Conservation (phyloP, 1,140 invertebrate species). For the Alviniconcha marisindica region DNA sequence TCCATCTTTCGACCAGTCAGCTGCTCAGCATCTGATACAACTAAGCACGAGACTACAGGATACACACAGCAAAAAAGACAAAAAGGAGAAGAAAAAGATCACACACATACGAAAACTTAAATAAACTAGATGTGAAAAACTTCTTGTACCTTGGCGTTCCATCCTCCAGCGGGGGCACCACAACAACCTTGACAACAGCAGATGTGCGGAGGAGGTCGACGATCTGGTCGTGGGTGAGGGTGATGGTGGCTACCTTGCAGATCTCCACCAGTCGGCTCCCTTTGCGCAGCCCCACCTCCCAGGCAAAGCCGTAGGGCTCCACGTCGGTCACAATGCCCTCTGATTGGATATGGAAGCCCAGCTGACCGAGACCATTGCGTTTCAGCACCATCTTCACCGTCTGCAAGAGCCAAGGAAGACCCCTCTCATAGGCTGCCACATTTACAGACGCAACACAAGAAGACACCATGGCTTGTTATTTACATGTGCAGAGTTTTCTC, state of each 20-base stretch:
- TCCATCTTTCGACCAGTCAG: too few relatives aligned
- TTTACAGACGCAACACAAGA: too few relatives aligned
- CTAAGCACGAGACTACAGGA: too few relatives aligned
- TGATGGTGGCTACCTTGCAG: conserved; percentile 88
- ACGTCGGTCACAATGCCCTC: conserved; percentile 97
- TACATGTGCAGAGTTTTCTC: too few relatives aligned
- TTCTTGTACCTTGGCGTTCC: conserved; percentile 81
- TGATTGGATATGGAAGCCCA: conserved; percentile 97
- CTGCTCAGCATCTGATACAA: too few relatives aligned
- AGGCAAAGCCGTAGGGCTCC: conserved; percentile 90
- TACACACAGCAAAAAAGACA: too few relatives aligned
- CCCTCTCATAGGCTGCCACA: background rate
- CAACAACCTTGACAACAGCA: conserved; percentile 88
- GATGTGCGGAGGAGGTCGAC: conserved; percentile 95
- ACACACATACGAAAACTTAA: too few relatives aligned
- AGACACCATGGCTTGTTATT: too few relatives aligned
- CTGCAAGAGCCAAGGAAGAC: conserved; percentile 55
- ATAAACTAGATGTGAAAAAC: too few relatives aligned
- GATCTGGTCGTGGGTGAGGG: conserved; percentile 94
- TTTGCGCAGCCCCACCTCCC: conserved; percentile 91
- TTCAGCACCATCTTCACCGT: conserved; percentile 85
- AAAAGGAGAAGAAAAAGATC: too few relatives aligned
- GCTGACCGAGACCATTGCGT: conserved; percentile 88
- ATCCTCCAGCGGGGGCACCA: conserved; percentile 86
- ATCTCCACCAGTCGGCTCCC: conserved; percentile 93